A percentile compares a stretch with the other conserved stretches of the same genome.
These are phyloP conservation scores for Plodia interpunctella DNA, from an alignment of 1,140 invertebrate species.

Conservation along the genomic window DNA sequence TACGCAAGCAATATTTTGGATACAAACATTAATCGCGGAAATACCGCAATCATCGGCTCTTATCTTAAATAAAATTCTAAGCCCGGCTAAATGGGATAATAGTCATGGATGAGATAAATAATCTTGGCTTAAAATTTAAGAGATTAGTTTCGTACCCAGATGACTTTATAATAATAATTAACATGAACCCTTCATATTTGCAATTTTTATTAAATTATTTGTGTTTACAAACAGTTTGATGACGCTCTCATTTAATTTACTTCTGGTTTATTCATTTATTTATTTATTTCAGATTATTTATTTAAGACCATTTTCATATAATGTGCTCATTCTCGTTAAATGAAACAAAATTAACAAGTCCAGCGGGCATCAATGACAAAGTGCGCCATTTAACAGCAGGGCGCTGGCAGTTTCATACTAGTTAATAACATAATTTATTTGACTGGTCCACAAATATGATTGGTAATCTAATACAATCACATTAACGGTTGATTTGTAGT, in stretches of 20 bases:
- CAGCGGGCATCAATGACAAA: neutral
- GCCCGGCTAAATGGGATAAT: too few species aligned
- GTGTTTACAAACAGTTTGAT: neutral
- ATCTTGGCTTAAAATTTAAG: too few species aligned
- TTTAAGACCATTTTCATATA: neutral
- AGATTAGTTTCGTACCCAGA: too few species aligned
- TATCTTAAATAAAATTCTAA: too few species aligned
- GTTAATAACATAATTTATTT: neutral
- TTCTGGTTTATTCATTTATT: neutral
- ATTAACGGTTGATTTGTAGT: neutral
- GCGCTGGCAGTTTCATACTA: slow-evolving; percentile 5
- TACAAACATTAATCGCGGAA: too few species aligned
- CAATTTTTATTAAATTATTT: too few species aligned
- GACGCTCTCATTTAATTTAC: neutral
- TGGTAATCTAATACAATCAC: neutral
- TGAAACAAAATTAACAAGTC: neutral
- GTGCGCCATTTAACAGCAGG: slow-evolving; percentile 1
- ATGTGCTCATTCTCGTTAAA: neutral
- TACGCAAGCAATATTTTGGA: too few species aligned
- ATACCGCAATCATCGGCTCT: too few species aligned
- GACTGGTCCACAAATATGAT: neutral
- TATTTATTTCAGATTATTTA: too few species aligned
- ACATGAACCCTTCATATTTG: too few species aligned
- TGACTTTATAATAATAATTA: too few species aligned
- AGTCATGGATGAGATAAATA: too few species aligned